These are phyloP conservation scores for Grammomys surdaster DNA, from an alignment of 2,113 vertebrate genomes.

Conservation along the genomic window DNA sequence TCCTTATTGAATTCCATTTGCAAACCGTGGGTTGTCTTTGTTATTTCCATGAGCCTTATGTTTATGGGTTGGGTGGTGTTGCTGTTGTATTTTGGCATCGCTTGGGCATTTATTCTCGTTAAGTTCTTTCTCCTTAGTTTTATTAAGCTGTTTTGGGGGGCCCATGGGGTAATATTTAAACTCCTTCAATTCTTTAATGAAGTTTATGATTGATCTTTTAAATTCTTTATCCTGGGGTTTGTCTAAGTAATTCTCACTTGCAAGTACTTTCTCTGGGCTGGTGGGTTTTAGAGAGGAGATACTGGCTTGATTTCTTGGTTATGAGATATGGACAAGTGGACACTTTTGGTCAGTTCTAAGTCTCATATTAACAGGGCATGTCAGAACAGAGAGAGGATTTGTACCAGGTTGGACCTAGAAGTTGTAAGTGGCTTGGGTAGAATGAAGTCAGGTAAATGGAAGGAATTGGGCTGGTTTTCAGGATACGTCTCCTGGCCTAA, in stretches of 20 bases:
- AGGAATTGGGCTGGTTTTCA: neutral
- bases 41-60: neutral
- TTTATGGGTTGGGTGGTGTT: neutral
- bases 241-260: neutral
- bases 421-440: neutral
- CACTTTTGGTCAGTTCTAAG: neutral
- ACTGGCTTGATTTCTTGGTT: neutral
- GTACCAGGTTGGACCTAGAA: neutral
- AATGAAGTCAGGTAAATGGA: no score
- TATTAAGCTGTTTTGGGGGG: neutral
- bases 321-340: neutral
- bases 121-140: neutral
- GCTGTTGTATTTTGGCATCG: neutral
- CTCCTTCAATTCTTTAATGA: neutral
- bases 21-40: neutral
- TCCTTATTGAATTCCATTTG: neutral
- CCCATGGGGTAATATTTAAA: neutral
- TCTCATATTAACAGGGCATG: neutral
- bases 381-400: neutral
- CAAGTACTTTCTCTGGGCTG: neutral
- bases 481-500: neutral
- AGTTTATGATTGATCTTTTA: neutral
- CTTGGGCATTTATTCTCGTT: neutral
- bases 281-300: neutral
- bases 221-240: neutral